These are phyloP conservation scores for Virgularia gustaviana DNA, from an alignment of 92 coral and sea anemone species.

Conservation along the genomic window DNA sequence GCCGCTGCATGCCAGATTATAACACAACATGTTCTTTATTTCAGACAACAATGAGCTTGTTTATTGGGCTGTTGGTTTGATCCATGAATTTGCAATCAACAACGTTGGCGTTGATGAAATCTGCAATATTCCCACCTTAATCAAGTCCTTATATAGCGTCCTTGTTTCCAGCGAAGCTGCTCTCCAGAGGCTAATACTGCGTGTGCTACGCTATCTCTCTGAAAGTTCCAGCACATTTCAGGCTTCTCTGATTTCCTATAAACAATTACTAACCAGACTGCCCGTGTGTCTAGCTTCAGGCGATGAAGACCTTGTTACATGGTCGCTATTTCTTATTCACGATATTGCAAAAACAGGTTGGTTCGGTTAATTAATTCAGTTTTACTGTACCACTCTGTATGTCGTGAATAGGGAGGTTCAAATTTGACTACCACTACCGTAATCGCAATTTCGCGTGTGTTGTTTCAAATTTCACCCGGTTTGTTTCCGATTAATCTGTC, in stretches of 20 bases:
- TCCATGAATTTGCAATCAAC: conserved; percentile 86
- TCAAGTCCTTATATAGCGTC: conserved; percentile 72
- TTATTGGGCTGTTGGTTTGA: conserved; percentile 90
- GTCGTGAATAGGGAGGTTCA: no score
- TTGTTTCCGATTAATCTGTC: no score
- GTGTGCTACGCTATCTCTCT: conserved; percentile 80
- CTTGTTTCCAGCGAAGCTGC: conserved; percentile 84
- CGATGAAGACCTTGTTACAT: conserved; percentile 80
- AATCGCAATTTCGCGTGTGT: no score
- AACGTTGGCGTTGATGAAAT: conserved; percentile 67
- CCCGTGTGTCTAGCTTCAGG: conserved; percentile 92
- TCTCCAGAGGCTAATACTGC: conserved; percentile 80
- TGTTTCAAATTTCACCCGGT: no score
- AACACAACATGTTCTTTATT: background rate
- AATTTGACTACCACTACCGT: no score
- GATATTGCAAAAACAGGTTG: conserved; percentile 86
- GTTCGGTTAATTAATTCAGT: background rate
- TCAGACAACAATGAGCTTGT: conserved; percentile 88
- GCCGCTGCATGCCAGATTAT: no score
- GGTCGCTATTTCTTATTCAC: conserved; percentile 91
- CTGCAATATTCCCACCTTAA: conserved; percentile 73
- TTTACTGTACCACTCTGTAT: background rate
- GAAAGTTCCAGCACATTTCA: conserved; percentile 76
- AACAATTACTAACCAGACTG: conserved; percentile 67
- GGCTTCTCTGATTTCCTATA: conserved; percentile 48